Base-by-base conservation (phyloP, 2,797 vertebrate genomes). In the Cyprinella venusta region DNA sequence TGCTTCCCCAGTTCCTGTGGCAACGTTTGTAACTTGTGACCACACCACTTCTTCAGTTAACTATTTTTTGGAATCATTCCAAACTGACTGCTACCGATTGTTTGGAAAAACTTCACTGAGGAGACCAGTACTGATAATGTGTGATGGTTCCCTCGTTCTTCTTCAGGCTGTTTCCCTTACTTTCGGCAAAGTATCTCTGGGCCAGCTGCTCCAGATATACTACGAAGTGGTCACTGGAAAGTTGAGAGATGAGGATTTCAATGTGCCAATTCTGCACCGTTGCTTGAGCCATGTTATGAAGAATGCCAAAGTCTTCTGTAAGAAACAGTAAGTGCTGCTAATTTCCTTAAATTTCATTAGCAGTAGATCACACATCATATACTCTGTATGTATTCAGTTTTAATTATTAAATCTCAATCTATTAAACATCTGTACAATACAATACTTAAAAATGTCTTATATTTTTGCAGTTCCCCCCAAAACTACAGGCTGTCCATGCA, bases 231-330 rank as follows among this genome's bases (percentile, higher is more conserved):
- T 24, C 7, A 59, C 56, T 59, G 56, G 56, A 59, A 59, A 59
- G 56, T 24, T 59, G n/a, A n/a, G n/a, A n/a, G n/a, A n/a, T n/a
- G n/a, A n/a, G n/a, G n/a, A n/a, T n/a, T n/a, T n/a, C n/a, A n/a
- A 59, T n/a, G 24, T 59, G n/a, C 56, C n/a, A 24, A 13, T 59
- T 59, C n/a, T 59, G 56, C 56, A 59, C 0, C 4, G n/a, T 13
- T 68, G 65, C 64, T 67, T 67, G 30, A 68, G 65, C 65, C 65
- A 42, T 68, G 33, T 68, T 42, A 68, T 68, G 65, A 68, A 68
- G 9, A 68, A 68, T 42, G 65, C 36, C 18, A 68, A 68, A n/a
- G 33, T 40, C 19, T 68, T 68, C 65, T 40, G 33, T 21, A 68
- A 19, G n/a, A 24, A 59, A 24, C n/a, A 59, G 56, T 59, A 59